Percentiles rank a stretch among this genome's conserved stretches.
phyloP scores from a whole-genome alignment of 2,888 invertebrate species.

The Candidula unifasciata region DNA sequence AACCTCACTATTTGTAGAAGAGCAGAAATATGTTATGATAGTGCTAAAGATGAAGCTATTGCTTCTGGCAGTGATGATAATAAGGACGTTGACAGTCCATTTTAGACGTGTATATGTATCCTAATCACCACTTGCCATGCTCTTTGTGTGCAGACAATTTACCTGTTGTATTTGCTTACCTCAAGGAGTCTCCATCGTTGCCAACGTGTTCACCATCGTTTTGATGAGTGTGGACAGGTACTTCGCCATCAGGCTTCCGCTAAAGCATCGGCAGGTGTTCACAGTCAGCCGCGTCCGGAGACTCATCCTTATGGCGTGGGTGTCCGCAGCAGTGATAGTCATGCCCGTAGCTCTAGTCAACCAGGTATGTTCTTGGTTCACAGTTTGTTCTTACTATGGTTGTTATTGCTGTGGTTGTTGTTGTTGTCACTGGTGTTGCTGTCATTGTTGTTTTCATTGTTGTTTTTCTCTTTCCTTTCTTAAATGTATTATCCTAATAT shows the following conservation, averaged over 20 bases:
- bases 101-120: too few relatives aligned
- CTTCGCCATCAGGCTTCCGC: slow-evolving; percentile 85
- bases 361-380: slow-evolving; percentile 57
- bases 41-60: too few relatives aligned
- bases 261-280: slow-evolving; percentile 85
- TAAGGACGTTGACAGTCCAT: too few relatives aligned
- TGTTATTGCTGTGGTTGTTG: background rate
- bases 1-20: too few relatives aligned
- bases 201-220: slow-evolving; percentile 88
- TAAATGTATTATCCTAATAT: too few relatives aligned
- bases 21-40: too few relatives aligned
- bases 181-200: slow-evolving; percentile 82
- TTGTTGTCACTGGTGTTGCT: background rate
- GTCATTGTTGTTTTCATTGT: background rate
- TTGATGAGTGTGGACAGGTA: slow-evolving; percentile 87
- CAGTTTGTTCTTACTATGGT: background rate
- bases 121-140: too few relatives aligned
- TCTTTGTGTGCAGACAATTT: background rate
- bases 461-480: slow-evolving; percentile 72
- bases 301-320: slow-evolving; percentile 83
- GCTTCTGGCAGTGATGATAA: too few relatives aligned
- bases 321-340: slow-evolving; percentile 84
- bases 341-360: slow-evolving; percentile 83
- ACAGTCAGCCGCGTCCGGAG: slow-evolving; percentile 83
- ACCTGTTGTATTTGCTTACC: background rate